Base-by-base conservation (phyloP, 2,113 vertebrate genomes). In the Cygnus atratus region DNA sequence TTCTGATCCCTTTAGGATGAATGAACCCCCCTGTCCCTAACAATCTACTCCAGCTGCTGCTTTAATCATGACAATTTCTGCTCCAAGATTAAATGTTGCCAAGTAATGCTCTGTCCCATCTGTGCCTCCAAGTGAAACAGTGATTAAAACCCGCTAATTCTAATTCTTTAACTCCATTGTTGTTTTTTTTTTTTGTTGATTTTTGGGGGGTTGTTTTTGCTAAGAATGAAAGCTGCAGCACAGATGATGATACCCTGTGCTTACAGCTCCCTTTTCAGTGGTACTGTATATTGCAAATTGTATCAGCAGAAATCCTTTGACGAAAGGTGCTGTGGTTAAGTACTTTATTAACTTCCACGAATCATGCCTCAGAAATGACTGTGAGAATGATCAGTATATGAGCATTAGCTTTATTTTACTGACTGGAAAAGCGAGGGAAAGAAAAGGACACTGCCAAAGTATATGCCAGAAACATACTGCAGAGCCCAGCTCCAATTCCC, bases 81-180 rank as follows among this genome's bases (percentile, higher is more conserved):
- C 67, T 96, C 91, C 94, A 92, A 96, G 59, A 93, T 59, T 73
- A 79, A 85, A 91, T 25, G 91, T 31, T 91, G 92, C 88, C 93
- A 96, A 96, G 91, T 91, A 94, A 87, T 92, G 86, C 92, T 96
- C 76, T 25, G 77, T 93, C 94, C 91, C 91, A 93, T 92, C 94
- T 95, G 93, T 87, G 95, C 77, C 81, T 95, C 71, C 81, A 80
- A 96, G 74, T 94, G 84, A 95, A 96, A 93, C 70, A 95, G 88
- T 84, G 96, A 96, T 94, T 96, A 96, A 96, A 96, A 95, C 61
- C 63, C 4, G 11, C 80, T 95, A 97, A 96, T 97, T 96, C 86
- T 96, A 97, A 96, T 97, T 96, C 95, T 94, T 94, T 94, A 92
- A 94, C 92, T 96, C 90, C 66, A 96, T 95, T 97, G 93, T 95